Percentiles rank a stretch among this genome's conserved stretches.
Evolutionary conservation across 2,113 vertebrate species (phyloP).

Genomic region (Mirounga angustirostris): DNA sequence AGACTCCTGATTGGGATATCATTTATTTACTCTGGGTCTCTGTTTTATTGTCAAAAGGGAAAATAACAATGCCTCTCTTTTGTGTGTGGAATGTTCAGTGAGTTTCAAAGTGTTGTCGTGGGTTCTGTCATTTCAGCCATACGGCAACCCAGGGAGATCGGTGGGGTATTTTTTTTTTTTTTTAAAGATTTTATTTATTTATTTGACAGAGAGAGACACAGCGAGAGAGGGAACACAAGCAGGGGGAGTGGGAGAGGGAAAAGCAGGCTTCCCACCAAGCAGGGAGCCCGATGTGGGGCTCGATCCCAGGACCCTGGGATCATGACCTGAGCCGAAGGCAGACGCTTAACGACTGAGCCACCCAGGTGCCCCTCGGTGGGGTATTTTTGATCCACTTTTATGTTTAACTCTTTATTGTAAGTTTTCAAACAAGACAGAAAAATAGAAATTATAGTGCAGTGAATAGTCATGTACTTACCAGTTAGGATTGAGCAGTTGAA

Average conservation of each 20-base stretch:
- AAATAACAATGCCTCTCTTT: background rate
- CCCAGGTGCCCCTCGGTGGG: background rate
- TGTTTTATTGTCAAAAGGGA: background rate
- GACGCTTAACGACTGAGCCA: too few species aligned
- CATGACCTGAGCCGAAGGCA: too few species aligned
- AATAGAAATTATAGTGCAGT: background rate
- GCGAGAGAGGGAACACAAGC: too few species aligned
- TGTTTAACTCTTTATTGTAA: background rate
- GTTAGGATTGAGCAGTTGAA: background rate
- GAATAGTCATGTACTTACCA: background rate
- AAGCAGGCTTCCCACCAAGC: too few species aligned
- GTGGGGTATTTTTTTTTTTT: background rate
- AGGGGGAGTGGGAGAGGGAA: too few species aligned
- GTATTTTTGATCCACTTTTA: background rate
- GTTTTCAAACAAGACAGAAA: background rate
- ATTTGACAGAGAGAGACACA: too few species aligned
- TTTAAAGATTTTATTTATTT: too few species aligned
- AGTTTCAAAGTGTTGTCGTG: background rate
- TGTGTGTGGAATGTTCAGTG: background rate
- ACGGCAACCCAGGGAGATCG: background rate
- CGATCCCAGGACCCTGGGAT: too few species aligned
- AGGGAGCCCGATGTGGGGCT: too few species aligned
- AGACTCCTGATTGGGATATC: background rate
- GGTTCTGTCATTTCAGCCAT: background rate
- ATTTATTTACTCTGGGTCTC: background rate